Conservation (phyloP, 2,113 vertebrate genomes). For the Notothenia rossii region DNA sequence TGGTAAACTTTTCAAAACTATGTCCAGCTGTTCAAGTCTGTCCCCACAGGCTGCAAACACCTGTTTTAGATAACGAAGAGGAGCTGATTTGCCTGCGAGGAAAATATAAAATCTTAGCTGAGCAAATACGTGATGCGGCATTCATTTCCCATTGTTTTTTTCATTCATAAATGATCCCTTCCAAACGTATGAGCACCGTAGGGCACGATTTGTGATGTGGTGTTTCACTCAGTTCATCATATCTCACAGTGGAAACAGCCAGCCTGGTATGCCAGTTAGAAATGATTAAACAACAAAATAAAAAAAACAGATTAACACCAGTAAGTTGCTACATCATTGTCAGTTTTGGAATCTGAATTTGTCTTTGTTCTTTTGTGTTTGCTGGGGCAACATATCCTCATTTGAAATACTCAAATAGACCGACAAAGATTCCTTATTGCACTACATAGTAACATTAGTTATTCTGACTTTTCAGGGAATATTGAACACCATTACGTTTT, state of each 20-base stretch:
- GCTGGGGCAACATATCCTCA: background rate
- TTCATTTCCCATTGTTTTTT: slow-evolving; percentile 9
- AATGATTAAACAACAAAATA: background rate
- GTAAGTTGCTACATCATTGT: background rate
- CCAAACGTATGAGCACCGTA: slow-evolving; percentile 31
- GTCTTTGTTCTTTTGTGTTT: background rate
- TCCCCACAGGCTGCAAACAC: slow-evolving; percentile 41
- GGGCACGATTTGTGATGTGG: slow-evolving; percentile 31
- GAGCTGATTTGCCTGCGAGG: slow-evolving; percentile 4
- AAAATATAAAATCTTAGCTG: slow-evolving; percentile 17
- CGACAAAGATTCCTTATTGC: background rate
- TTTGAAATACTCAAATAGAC: background rate
- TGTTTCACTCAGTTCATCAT: background rate
- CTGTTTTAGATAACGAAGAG: slow-evolving; percentile 21
- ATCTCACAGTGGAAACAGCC: background rate
- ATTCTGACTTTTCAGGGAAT: background rate
- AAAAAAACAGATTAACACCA: background rate
- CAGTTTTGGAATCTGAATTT: background rate
- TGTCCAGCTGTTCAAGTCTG: slow-evolving; percentile 31
- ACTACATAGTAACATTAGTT: background rate
- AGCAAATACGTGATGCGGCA: slow-evolving; percentile 12
- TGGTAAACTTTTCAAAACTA: slow-evolving; percentile 3
- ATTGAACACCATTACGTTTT: background rate
- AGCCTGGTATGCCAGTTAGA: background rate
- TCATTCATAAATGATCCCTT: slow-evolving; percentile 50